Conservation (phyloP, 2,113 vertebrate genomes). For the Corvus moneduloides region DNA sequence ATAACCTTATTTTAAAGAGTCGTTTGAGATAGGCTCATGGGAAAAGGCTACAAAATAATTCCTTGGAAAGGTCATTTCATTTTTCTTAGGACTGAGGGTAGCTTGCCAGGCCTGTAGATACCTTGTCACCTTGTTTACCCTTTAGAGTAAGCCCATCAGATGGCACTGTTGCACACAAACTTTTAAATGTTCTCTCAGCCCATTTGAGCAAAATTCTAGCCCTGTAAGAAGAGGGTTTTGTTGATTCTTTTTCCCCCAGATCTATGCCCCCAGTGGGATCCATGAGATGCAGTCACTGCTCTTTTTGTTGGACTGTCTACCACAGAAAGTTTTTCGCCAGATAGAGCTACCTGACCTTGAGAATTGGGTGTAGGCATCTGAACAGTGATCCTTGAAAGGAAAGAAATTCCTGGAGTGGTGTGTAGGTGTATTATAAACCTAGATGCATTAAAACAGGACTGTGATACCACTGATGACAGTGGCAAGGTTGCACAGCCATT, state of each 20-base stretch:
- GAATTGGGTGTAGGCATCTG: background rate
- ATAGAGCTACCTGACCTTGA: background rate
- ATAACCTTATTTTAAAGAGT: background rate
- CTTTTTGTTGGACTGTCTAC: background rate
- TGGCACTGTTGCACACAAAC: slow-evolving; percentile 51
- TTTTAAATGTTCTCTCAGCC: background rate
- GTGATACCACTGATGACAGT: background rate
- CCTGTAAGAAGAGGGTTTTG: background rate
- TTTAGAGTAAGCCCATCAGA: slow-evolving; percentile 49
- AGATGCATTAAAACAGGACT: background rate
- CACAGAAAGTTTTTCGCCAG: background rate
- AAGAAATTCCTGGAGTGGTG: background rate
- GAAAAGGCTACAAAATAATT: background rate
- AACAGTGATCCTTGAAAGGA: background rate
- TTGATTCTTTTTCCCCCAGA: background rate
- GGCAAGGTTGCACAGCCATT: background rate
- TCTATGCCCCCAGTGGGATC: background rate
- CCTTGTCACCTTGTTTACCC: background rate
- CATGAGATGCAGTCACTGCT: background rate
- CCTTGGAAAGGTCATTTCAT: background rate
- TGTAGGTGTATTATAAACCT: background rate
- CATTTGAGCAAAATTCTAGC: background rate
- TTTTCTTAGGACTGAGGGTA: background rate
- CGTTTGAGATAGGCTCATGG: background rate
- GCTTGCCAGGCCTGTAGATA: background rate